A percentile compares a stretch with the other conserved stretches of the same genome.
These are phyloP conservation scores for Archips crataeganus DNA, from an alignment of 2,888 invertebrate genomes.

Conservation along the genomic window DNA sequence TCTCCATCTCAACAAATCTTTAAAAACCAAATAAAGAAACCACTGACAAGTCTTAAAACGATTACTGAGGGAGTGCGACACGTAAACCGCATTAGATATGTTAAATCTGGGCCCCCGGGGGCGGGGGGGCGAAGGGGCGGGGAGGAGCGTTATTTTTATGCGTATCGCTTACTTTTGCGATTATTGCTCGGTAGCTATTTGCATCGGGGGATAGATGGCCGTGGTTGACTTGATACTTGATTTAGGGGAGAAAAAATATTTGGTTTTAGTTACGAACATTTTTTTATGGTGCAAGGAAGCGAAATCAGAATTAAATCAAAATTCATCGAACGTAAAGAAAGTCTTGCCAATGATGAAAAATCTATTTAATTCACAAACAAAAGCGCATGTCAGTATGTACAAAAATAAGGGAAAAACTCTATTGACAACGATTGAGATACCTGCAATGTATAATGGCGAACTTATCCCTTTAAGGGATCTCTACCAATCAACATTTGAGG, in stretches of 20 bases:
- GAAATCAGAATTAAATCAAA: too few species aligned
- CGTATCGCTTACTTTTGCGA: constrained; percentile 84
- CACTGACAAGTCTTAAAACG: constrained; percentile 76
- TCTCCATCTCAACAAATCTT: constrained; percentile 53
- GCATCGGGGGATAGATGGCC: constrained; percentile 61
- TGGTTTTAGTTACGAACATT: not conserved
- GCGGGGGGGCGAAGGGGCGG: constrained; percentile 58
- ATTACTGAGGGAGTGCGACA: constrained; percentile 77
- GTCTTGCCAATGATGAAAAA: too few species aligned
- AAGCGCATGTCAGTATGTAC: too few species aligned
- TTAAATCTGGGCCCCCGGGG: constrained; percentile 76
- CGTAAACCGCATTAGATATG: constrained; percentile 85
- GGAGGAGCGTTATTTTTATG: constrained; percentile 78
- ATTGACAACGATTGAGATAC: too few species aligned
- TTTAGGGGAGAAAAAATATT: not conserved
- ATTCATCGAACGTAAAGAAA: too few species aligned
- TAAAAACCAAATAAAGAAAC: constrained; percentile 54
- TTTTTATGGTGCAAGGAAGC: too few species aligned
- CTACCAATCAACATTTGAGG: too few species aligned
- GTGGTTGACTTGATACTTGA: constrained; percentile 54
- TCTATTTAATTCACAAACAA: too few species aligned
- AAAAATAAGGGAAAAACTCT: too few species aligned
- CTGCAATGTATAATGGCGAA: too few species aligned
- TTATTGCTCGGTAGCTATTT: constrained; percentile 82
- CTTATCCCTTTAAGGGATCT: too few species aligned